These are phyloP conservation scores for Caenorhabditis zanzibari DNA, from an alignment of 2,888 invertebrate genomes.

Conservation along the genomic window DNA sequence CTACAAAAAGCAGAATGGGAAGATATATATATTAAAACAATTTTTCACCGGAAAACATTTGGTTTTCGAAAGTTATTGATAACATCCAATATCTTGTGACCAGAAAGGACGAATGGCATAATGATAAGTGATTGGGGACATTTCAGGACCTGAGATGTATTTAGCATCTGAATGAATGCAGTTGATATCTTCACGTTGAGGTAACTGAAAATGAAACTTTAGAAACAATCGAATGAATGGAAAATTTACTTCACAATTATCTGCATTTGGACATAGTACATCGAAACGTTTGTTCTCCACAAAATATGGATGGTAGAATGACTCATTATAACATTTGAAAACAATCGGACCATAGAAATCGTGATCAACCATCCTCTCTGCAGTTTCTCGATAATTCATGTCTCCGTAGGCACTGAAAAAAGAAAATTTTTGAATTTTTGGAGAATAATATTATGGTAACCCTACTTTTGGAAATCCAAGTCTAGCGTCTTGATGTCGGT, in stretches of 20 bases:
- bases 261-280: slow-evolving; percentile 53
- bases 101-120: slow-evolving; percentile 51
- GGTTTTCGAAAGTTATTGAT: slow-evolving; percentile 26
- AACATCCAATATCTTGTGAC: slow-evolving; percentile 54
- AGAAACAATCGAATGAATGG: background rate
- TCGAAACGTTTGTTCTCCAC: slow-evolving; percentile 36
- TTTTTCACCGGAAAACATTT: background rate
- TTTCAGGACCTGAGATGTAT: slow-evolving; percentile 61
- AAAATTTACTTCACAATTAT: slow-evolving; percentile 46
- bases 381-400: background rate
- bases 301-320: slow-evolving; percentile 58
- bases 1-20: background rate
- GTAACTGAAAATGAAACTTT: slow-evolving; percentile 34
- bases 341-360: slow-evolving; percentile 46
- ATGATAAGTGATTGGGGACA: slow-evolving; percentile 58
- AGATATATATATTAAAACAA: background rate
- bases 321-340: slow-evolving; percentile 57
- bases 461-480: slow-evolving; percentile 42
- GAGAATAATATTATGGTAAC: background rate
- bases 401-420: slow-evolving; percentile 27
- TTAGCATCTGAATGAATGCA: slow-evolving; percentile 58
- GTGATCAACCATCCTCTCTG: slow-evolving; percentile 35
- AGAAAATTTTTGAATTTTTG: background rate
- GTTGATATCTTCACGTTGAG: slow-evolving; percentile 58
- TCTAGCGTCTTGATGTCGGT: slow-evolving; percentile 35